Evolutionary conservation across 2,113 vertebrate species (phyloP).

Genomic region (Pithys albifrons): DNA sequence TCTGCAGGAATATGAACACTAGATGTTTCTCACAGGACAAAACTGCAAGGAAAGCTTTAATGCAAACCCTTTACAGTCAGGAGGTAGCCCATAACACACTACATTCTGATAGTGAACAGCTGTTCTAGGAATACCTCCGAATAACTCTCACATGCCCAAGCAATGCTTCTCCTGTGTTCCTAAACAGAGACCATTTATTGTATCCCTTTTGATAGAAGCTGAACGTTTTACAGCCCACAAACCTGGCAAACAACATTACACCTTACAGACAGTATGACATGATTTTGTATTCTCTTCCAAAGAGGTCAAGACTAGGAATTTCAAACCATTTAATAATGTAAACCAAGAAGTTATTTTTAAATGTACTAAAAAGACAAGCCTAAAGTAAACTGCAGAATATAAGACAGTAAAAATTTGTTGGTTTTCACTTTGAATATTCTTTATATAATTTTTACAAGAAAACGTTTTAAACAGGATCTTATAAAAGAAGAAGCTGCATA

Average conservation of each 20-base stretch:
- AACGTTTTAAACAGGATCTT: background rate
- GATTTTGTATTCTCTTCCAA: background rate
- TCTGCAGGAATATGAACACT: background rate
- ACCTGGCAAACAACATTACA: background rate
- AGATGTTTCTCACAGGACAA: background rate
- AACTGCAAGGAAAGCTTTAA: background rate
- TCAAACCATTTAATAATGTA: background rate
- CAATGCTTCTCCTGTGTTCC: background rate
- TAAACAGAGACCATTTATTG: background rate
- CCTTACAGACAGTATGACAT: background rate
- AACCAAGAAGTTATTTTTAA: background rate
- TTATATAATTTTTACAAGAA: background rate
- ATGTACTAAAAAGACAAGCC: background rate
- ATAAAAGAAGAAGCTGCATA: background rate
- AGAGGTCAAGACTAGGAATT: background rate
- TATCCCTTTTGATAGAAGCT: background rate
- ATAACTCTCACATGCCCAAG: background rate
- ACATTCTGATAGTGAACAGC: background rate
- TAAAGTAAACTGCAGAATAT: background rate
- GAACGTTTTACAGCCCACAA: background rate
- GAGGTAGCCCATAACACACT: background rate
- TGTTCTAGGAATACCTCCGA: background rate
- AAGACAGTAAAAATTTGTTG: background rate
- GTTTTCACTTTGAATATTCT: background rate
- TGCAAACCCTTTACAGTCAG: background rate